These are phyloP conservation scores for Cacoxenus indagator DNA, from an alignment of 2,888 invertebrate genomes.

Conservation along the genomic window DNA sequence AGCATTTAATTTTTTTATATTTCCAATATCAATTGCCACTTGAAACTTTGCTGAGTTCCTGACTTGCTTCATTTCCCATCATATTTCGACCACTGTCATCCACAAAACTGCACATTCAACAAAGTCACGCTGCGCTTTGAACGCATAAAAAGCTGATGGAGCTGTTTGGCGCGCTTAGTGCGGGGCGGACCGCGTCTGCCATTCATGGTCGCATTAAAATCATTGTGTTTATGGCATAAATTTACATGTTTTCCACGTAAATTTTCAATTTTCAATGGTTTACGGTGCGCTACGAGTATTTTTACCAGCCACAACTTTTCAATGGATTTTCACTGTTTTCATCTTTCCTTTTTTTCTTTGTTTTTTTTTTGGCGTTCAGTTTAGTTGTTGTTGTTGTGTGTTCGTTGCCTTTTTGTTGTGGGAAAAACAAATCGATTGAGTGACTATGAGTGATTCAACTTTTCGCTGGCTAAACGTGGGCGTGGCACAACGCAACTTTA, in stretches of 20 bases:
- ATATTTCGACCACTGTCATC: too few species aligned
- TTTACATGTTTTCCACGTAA: conserved; percentile 62
- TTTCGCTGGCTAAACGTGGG: neutral
- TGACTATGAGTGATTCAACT: neutral
- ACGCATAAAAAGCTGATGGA: neutral
- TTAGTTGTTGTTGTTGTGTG: neutral
- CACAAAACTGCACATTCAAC: too few species aligned
- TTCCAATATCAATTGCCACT: too few species aligned
- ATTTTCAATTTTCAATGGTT: conserved; percentile 62
- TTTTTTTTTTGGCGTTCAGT: neutral
- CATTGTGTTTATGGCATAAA: conserved; percentile 66
- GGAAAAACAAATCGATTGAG: neutral
- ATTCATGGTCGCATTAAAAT: conserved; percentile 52
- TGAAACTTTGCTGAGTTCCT: too few species aligned
- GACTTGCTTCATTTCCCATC: too few species aligned
- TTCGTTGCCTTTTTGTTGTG: too few species aligned
- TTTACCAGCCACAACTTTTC: neutral
- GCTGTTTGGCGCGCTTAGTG: neutral
- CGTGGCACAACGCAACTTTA: neutral
- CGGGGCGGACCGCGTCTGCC: neutral
- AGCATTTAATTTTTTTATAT: too few species aligned
- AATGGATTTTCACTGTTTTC: neutral
- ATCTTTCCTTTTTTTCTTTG: neutral
- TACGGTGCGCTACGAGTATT: neutral
- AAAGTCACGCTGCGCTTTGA: too few species aligned